These are phyloP conservation scores for Hydrolagus colliei DNA, from an alignment of 2,797 vertebrate genomes.

Conservation along the genomic window DNA sequence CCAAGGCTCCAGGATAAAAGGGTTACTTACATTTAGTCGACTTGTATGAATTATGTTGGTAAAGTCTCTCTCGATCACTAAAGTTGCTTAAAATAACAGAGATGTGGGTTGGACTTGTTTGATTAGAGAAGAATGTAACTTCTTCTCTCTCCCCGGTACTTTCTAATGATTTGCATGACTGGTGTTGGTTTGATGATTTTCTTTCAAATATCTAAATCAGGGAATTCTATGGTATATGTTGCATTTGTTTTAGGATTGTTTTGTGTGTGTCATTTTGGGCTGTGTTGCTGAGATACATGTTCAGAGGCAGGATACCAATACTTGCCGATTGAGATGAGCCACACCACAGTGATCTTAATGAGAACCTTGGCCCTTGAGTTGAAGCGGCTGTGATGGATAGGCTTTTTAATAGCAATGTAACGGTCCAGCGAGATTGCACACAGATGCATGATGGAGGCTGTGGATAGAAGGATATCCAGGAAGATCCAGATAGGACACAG, in stretches of 20 bases:
- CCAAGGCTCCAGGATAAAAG: too few species aligned
- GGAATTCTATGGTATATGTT: too few species aligned
- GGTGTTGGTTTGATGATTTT: too few species aligned
- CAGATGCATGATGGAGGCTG: slow-evolving; percentile 96
- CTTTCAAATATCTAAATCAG: neutral
- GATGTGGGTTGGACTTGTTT: too few species aligned
- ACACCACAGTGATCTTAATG: slow-evolving; percentile 86
- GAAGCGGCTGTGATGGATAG: slow-evolving; percentile 91
- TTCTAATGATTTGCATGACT: too few species aligned
- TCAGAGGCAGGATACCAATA: neutral
- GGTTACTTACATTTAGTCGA: too few species aligned
- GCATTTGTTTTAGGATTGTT: neutral
- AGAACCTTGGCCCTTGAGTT: slow-evolving; percentile 86
- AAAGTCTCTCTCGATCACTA: neutral
- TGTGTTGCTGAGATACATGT: neutral
- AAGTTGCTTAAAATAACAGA: neutral
- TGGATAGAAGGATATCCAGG: slow-evolving; percentile 93
- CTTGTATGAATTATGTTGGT: too few species aligned
- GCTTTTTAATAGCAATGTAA: slow-evolving; percentile 94
- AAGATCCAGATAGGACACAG: slow-evolving; percentile 94
- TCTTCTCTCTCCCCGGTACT: too few species aligned
- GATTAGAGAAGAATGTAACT: neutral
- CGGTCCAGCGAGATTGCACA: slow-evolving; percentile 96
- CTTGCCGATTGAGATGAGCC: slow-evolving; percentile 94
- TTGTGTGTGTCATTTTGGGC: neutral